Evolutionary conservation across 2,888 invertebrate species (phyloP).

Genomic region (Sesia bembeciformis): DNA sequence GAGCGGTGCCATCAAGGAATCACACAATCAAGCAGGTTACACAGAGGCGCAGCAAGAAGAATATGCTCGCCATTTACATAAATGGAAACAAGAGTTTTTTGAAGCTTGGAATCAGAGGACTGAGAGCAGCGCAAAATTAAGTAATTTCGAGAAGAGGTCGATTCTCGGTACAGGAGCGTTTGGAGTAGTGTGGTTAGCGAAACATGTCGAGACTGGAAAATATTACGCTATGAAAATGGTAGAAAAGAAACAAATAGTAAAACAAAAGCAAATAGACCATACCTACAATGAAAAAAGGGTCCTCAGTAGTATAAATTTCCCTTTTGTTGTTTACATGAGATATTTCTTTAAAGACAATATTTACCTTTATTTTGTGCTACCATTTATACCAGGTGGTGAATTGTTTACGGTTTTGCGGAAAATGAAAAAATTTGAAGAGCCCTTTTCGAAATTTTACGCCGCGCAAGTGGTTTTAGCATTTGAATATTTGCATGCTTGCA

Average conservation of each 20-base stretch:
- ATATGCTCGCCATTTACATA: conserved; percentile 40
- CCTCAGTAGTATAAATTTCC: conserved; percentile 88
- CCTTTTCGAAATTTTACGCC: conserved; percentile 88
- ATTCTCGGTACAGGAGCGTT: conserved; percentile 93
- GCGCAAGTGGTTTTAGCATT: conserved; percentile 91
- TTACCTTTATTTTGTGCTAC: conserved; percentile 87
- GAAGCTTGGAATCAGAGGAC: conserved; percentile 53
- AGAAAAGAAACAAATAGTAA: conserved; percentile 89
- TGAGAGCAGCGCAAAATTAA: conserved; percentile 28
- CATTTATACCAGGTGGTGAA: conserved; percentile 89
- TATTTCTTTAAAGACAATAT: conserved; percentile 90
- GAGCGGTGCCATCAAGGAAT: no score
- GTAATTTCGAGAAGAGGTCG: conserved; percentile 82
- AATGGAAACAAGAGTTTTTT: conserved; percentile 46
- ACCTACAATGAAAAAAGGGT: conserved; percentile 92
- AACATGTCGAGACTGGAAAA: conserved; percentile 71
- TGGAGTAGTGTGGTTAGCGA: conserved; percentile 85
- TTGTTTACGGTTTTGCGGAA: conserved; percentile 85
- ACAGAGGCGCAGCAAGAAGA: conserved; percentile 43
- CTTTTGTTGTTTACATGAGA: conserved; percentile 90
- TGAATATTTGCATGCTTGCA: conserved; percentile 92
- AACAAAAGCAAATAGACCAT: conserved; percentile 90
- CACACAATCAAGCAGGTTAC: conserved; percentile 19
- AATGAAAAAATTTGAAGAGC: conserved; percentile 80
- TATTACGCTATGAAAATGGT: conserved; percentile 92